Conservation (phyloP, 2,797 vertebrate genomes). For the Enteromius mattozi region DNA sequence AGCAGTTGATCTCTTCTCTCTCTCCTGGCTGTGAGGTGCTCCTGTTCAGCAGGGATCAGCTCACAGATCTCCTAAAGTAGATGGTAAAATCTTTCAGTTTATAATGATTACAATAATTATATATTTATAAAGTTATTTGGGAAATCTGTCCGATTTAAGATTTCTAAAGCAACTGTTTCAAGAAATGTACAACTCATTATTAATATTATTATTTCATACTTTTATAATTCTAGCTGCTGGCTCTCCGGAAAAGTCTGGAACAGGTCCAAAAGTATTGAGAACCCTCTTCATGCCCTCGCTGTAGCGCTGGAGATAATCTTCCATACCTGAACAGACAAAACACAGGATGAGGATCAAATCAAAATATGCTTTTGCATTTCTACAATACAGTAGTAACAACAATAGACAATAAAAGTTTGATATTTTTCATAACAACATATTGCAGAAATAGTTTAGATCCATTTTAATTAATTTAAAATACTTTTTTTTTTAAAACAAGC, state of each 20-base stretch:
- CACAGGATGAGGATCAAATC: neutral
- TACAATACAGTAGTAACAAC: neutral
- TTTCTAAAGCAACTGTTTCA: neutral
- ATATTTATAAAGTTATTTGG: neutral
- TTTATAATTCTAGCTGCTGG: constrained; percentile 78
- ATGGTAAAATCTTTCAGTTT: neutral
- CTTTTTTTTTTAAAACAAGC: neutral
- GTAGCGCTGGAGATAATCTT: constrained; percentile 90
- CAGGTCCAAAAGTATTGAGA: constrained; percentile 86
- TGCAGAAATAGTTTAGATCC: neutral
- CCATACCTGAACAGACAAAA: constrained; percentile 77
- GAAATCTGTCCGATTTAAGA: neutral
- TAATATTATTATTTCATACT: constrained; percentile 70
- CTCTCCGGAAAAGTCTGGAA: constrained; percentile 87
- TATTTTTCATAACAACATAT: neutral
- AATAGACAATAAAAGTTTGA: neutral
- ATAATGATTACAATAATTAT: neutral
- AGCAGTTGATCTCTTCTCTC: constrained; percentile 88
- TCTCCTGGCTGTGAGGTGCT: constrained; percentile 82
- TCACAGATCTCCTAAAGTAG: constrained; percentile 83
- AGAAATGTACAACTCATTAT: neutral
- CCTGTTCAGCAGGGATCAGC: constrained; percentile 81
- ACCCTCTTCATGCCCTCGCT: constrained; percentile 84
- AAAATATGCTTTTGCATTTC: neutral
- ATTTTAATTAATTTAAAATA: neutral